phyloP scores from a whole-genome alignment of 2,888 invertebrate species.

The Aphidius colemani region DNA sequence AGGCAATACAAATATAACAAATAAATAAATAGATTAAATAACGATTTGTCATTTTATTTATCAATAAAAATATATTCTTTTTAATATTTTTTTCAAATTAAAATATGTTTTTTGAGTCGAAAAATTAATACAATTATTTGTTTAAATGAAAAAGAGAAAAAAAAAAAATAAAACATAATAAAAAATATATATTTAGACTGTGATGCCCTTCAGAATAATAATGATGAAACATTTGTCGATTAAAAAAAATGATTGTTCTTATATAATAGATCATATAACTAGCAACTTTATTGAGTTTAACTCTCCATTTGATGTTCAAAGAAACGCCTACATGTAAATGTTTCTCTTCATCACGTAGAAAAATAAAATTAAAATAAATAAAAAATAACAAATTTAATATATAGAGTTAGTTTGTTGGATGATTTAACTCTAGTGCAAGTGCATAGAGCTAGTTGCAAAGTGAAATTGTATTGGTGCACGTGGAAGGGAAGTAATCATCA shows the following conservation, averaged over 20 bases:
- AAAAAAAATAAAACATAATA: too few species aligned
- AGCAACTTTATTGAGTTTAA: slow-evolving; percentile 45
- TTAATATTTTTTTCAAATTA: too few species aligned
- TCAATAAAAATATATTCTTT: too few species aligned
- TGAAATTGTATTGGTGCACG: slow-evolving; percentile 35
- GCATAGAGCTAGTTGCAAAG: slow-evolving; percentile 9
- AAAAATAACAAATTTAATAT: background rate
- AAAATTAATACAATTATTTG: too few species aligned
- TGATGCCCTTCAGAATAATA: slow-evolving; percentile 53
- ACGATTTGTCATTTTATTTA: slow-evolving; percentile 23
- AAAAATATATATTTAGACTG: too few species aligned
- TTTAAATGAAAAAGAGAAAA: too few species aligned
- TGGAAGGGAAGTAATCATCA: slow-evolving; percentile 20
- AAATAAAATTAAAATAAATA: slow-evolving; percentile 6
- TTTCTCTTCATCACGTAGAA: slow-evolving; percentile 16
- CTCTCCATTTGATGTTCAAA: slow-evolving; percentile 21
- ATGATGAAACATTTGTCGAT: slow-evolving; percentile 54
- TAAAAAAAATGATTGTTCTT: slow-evolving; percentile 58
- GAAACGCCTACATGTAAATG: slow-evolving; percentile 27
- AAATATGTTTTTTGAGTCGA: background rate
- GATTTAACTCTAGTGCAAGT: background rate
- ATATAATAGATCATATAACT: slow-evolving; percentile 60
- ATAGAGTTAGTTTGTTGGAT: slow-evolving; percentile 23
- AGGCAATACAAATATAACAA: slow-evolving; percentile 15
- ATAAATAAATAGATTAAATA: slow-evolving; percentile 12